These are phyloP conservation scores for Leptinotarsa lineolata DNA, from an alignment of 1,140 invertebrate species.

Conservation along the genomic window DNA sequence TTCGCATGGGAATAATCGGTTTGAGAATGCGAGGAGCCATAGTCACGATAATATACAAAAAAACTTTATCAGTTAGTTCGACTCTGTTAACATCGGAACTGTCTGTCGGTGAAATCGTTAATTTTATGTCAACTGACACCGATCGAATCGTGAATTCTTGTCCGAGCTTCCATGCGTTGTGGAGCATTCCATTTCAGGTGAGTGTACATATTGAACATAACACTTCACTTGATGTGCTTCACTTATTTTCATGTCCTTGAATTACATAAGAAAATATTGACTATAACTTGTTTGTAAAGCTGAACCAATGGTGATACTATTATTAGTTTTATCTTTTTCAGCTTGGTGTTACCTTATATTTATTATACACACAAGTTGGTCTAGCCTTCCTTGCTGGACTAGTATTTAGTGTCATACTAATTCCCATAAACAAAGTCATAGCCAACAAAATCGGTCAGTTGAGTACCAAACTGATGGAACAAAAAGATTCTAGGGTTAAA, in stretches of 20 bases:
- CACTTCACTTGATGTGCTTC: no score
- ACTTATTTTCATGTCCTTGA: no score
- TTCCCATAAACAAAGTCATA: conserved; percentile 92
- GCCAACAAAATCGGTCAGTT: conserved; percentile 88
- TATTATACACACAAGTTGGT: conserved; percentile 87
- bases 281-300: no score
- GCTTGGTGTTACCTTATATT: conserved; percentile 78
- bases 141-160: conserved; percentile 95
- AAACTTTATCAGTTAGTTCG: conserved; percentile 70
- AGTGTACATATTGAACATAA: conserved; percentile 17
- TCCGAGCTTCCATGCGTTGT: conserved; percentile 93
- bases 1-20: conserved; percentile 80
- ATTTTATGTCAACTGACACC: conserved; percentile 96
- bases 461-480: conserved; percentile 86
- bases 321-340: conserved; percentile 58
- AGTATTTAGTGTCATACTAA: conserved; percentile 81
- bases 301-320: no score
- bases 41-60: conserved; percentile 84
- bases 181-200: conserved; percentile 94
- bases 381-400: conserved; percentile 90
- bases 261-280: no score
- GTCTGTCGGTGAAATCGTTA: conserved; percentile 87
- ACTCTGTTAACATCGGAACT: conserved; percentile 64
- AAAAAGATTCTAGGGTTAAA: conserved; percentile 90
- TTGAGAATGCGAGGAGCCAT: conserved; percentile 86